phyloP scores from a whole-genome alignment of 2,113 vertebrate species.

The Castor canadensis region DNA sequence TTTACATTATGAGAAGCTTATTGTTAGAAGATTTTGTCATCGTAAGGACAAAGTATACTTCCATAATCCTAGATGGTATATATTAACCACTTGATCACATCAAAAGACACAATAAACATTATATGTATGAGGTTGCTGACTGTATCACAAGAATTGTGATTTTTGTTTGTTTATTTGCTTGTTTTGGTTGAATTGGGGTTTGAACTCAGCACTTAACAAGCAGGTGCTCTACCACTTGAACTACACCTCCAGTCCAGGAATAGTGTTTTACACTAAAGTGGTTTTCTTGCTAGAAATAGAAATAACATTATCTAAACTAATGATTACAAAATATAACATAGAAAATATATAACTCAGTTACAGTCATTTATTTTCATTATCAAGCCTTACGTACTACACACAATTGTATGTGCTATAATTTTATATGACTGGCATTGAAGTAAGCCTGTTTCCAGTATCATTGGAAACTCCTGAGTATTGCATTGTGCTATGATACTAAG shows the following conservation, averaged over 20 bases:
- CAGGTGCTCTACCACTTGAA: no score
- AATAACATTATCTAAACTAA: no score
- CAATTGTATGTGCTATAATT: background rate
- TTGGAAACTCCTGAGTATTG: background rate
- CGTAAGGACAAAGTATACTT: background rate
- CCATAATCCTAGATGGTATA: background rate
- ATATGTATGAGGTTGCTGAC: background rate
- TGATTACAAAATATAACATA: background rate
- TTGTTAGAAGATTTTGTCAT: background rate
- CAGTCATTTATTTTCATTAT: background rate
- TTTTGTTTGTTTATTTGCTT: no score
- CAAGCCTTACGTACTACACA: background rate
- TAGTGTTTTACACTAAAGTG: background rate
- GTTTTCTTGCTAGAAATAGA: no score
- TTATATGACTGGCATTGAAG: background rate
- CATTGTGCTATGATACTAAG: background rate
- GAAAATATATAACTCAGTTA: background rate
- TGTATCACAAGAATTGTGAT: no score
- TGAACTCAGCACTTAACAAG: no score
- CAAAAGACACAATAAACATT: background rate
- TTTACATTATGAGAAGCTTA: background rate
- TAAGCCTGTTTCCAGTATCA: background rate
- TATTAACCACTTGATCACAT: background rate
- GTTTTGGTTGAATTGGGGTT: no score
- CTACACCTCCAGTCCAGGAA: no score